These are phyloP conservation scores for Coremacera marginata DNA, from an alignment of 2,888 invertebrate genomes.

Conservation along the genomic window DNA sequence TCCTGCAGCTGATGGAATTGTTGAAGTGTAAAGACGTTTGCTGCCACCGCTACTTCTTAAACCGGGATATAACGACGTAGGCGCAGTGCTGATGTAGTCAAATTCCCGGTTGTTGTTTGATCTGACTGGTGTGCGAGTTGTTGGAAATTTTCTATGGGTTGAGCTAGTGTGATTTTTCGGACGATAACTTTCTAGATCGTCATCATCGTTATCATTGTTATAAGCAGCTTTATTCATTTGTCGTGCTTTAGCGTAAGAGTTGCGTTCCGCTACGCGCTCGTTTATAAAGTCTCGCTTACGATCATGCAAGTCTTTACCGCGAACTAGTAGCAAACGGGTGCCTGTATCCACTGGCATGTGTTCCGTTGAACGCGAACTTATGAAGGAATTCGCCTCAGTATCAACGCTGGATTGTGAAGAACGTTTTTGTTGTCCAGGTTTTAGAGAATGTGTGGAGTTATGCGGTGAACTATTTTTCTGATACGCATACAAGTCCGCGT, in stretches of 20 bases:
- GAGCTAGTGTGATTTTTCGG: constrained; percentile 53
- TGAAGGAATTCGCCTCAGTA: constrained; percentile 47
- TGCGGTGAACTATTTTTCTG: not conserved
- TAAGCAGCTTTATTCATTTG: constrained; percentile 58
- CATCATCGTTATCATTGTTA: constrained; percentile 43
- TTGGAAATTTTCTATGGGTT: constrained; percentile 57
- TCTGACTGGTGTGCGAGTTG: constrained; percentile 52
- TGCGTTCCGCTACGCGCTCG: constrained; percentile 66
- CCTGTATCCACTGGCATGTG: constrained; percentile 57
- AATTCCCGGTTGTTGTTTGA: constrained; percentile 42
- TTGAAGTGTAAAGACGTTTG: constrained; percentile 44
- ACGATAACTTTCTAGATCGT: constrained; percentile 58
- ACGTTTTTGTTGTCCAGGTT: constrained; percentile 40
- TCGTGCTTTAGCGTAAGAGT: constrained; percentile 65
- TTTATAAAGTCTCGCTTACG: constrained; percentile 68
- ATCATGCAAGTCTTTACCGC: constrained; percentile 65
- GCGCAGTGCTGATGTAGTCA: constrained; percentile 40
- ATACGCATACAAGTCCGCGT: not conserved
- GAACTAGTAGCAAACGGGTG: constrained; percentile 64
- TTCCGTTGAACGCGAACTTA: constrained; percentile 48
- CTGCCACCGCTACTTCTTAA: constrained; percentile 47
- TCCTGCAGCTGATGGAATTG: constrained; percentile 30
- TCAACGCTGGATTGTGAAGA: constrained; percentile 54
- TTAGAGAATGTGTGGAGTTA: constrained; percentile 23
- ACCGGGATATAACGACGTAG: constrained; percentile 43